phyloP scores from a whole-genome alignment of 2,113 vertebrate genomes.

The Nesogale talazaci region DNA sequence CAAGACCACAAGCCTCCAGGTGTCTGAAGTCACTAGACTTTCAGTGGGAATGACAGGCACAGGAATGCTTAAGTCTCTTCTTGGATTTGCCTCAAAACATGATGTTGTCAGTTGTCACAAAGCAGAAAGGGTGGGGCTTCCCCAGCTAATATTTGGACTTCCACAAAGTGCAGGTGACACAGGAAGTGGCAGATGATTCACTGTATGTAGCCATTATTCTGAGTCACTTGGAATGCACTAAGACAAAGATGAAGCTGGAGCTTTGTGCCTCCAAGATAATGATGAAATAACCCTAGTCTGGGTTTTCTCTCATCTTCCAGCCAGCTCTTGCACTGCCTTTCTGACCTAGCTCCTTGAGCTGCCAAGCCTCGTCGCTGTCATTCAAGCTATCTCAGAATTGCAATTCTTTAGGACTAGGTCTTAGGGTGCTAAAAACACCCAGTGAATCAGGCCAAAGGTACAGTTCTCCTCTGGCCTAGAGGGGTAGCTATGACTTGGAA shows the following conservation, averaged over 20 bases:
- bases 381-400: not conserved
- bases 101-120: conserved; percentile 20
- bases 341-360: not conserved
- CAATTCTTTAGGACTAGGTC: not conserved
- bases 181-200: conserved; percentile 78
- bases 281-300: not conserved
- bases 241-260: not conserved
- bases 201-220: conserved; percentile 20
- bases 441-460: not conserved
- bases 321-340: not conserved
- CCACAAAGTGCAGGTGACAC: conserved; percentile 69
- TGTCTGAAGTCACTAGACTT: conserved; percentile 43
- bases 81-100: conserved; percentile 29
- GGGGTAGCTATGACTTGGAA: too few species aligned
- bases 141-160: conserved; percentile 52
- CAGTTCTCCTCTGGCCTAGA: too few species aligned
- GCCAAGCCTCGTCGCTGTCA: not conserved
- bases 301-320: not conserved
- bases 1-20: conserved; percentile 54
- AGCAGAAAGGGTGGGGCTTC: not conserved
- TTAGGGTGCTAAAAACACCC: not conserved
- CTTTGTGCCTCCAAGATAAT: not conserved
- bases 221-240: conserved; percentile 36
- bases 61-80: not conserved
- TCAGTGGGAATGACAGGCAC: conserved; percentile 1